Evolutionary conservation across 1,140 invertebrate species (phyloP), one percentile per base, ranked within the genome.

Genomic region (Dinoponera quadriceps): DNA sequence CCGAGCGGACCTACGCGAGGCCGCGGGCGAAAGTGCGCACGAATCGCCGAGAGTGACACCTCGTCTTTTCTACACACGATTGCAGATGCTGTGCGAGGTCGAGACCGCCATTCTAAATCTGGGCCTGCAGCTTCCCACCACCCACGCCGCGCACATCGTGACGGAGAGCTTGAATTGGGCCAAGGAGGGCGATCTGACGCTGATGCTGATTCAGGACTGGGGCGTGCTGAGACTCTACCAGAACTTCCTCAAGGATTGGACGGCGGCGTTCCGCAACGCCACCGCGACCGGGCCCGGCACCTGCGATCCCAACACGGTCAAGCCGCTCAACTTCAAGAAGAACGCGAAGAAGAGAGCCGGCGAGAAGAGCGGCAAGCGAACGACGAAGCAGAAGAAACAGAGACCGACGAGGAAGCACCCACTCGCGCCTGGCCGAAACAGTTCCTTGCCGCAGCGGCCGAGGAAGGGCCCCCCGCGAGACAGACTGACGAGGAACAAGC

Each of bases 11-110:
- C 33, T 33, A 65, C 27, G 49, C 63, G 22, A 25, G 49, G 18
- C 33, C n/a, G 22, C 55, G n/a, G 65, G 73, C 51, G 48, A 65
- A 66, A 77, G 44, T 59, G 0, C 16, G 22, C 51, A 18, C 13
- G 18, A 16, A 18, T 9, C 18, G 62, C 38, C 57, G 57, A 59
- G 22, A 83, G 14, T 66, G 59, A 62, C 13, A 48, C 18, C 13
- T 55, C 22, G 22, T 38, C 82, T 11, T n/a, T 11, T 11, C 38
- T 44, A 44, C 38, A 2, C 62, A 69, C 78, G 59, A 48, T 90
- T 85, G 1, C 87, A 95, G 94, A 90, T 94, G 68, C 82, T 94
- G 20, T 95, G 94, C 86, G 94, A 95, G 78, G 94, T 95, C n/a
- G 94, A 95, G 54, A 93, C 92, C 0, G 92, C 92, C 0, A 93